Evolutionary conservation across 2,113 vertebrate species (phyloP), one percentile per base, ranked within the genome.

Genomic region (Anolis sagrei): DNA sequence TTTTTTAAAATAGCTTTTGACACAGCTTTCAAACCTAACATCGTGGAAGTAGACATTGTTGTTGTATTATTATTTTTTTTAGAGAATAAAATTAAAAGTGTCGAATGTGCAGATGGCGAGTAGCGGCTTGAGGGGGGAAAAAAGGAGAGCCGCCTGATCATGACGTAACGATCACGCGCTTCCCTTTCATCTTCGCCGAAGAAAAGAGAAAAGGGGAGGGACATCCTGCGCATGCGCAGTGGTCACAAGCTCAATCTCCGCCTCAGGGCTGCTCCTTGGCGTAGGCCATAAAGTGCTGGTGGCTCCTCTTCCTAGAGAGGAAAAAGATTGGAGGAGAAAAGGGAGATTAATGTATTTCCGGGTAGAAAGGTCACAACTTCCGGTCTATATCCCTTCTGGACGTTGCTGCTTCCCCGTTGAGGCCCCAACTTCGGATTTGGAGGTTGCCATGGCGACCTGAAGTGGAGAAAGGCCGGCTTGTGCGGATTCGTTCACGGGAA

Each of bases 311-410:
- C 1, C 14, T 16, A 79, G 76, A 79, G 76, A 0, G 49, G 34
- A 23, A 23, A 18, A 16, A 1, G 68, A n/a, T 8, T 16, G 19
- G 2, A 2, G 7, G 23, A 1, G 19, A 8, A 54, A n/a, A 18
- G 14, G 2, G 6, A 18, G 0, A 13, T 23, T 11, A 32, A 36
- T 74, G 10, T 62, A 23, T 2, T 66, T 86, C 84, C 84, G 77
- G 77, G 0, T 10, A 0, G 97, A 97, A 75, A 91, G 97, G 51
- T 97, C 96, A 0, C 98, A 98, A 76, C 0, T 95, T 96, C 84
- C 96, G 97, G 13, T 10, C 23, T 14, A 66, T 97, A 97, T 86
- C 93, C 93, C 89, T 97, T n/a, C 97, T 1, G 96, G 97, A 87
- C 97, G 97, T 1, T 96, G 49, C 4, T 7, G 73, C 39, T 11